Evolutionary conservation across 2,113 vertebrate genomes (phyloP), one percentile per base, ranked within the genome.

Genomic region (Atlantisia rogersi): DNA sequence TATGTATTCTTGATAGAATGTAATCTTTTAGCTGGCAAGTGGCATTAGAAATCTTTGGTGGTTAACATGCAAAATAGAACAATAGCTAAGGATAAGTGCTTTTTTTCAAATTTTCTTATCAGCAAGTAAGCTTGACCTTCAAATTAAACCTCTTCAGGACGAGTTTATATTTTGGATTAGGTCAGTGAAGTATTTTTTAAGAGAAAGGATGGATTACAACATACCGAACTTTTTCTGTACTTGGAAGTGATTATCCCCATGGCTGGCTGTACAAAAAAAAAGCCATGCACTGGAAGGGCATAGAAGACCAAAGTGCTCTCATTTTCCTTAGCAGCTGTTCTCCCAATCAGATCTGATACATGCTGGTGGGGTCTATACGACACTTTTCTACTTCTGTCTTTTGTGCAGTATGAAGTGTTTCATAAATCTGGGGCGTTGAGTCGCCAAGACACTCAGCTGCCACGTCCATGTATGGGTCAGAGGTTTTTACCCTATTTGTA

Each of bases 71-170:
- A 70, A 74, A 15, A 17, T 4, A 60, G 26, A 60, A 24, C 44
- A 73, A 55, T 25, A 86, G 68, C 64, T 83, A 74, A n/a, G 18
- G 17, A 50, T 59, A 80, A 63, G 11, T 80, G 46, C 8, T 52
- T 32, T 42, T 58, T 86, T 74, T 18, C 31, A 73, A 50, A 55
- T 56, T 56, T 70, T 83, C 82, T 75, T 71, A 70, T 35, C 53
- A 92, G 39, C 42, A 71, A 68, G 53, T 63, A 85, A 63, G 28
- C 39, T 75, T 53, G 48, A 90, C 86, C 94, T 95, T 86, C 84
- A 74, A 95, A 90, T 95, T 76, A 82, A 85, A 91, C 83, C 95
- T 79, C 76, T 82, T 53, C 62, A 83, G 63, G 91, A 69, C 77
- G 42, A 91, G 52, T 82, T 92, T 77, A 87, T 90, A 55, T 93